These are phyloP conservation scores for Thripadectes ignobilis DNA, from an alignment of 2,797 vertebrate genomes.

Conservation along the genomic window DNA sequence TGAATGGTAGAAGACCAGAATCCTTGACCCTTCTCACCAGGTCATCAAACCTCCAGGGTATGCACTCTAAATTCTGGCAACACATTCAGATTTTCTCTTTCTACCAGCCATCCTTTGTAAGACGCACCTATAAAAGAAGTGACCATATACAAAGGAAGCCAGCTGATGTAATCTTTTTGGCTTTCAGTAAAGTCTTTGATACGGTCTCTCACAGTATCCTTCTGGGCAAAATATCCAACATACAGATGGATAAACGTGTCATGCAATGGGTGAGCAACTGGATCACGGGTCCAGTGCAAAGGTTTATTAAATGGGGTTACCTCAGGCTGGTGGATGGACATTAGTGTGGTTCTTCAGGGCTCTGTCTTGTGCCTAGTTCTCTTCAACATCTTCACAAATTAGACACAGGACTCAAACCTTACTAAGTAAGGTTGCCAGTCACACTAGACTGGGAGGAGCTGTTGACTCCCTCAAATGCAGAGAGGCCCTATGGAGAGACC, in stretches of 20 bases:
- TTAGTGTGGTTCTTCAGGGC: too few relatives aligned
- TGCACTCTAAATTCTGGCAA: neutral
- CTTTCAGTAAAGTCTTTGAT: neutral
- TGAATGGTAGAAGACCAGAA: neutral
- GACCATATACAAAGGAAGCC: neutral
- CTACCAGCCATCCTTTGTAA: neutral
- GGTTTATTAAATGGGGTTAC: neutral
- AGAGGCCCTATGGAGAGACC: too few relatives aligned
- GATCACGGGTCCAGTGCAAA: accelerated
- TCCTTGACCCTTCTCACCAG: neutral
- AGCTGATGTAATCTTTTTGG: neutral
- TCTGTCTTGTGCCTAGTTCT: neutral
- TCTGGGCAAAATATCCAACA: neutral
- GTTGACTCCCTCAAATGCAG: too few relatives aligned
- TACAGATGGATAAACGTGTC: neutral
- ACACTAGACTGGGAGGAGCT: neutral
- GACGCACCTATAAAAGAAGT: neutral
- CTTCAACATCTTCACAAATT: neutral
- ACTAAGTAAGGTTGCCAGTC: neutral
- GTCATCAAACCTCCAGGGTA: neutral
- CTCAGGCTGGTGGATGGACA: neutral
- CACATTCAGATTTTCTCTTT: neutral
- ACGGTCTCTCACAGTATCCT: neutral
- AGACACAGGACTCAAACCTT: neutral
- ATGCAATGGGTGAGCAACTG: neutral